Evolutionary conservation across 2,888 invertebrate species (phyloP).

Genomic region (Acronicta alni): DNA sequence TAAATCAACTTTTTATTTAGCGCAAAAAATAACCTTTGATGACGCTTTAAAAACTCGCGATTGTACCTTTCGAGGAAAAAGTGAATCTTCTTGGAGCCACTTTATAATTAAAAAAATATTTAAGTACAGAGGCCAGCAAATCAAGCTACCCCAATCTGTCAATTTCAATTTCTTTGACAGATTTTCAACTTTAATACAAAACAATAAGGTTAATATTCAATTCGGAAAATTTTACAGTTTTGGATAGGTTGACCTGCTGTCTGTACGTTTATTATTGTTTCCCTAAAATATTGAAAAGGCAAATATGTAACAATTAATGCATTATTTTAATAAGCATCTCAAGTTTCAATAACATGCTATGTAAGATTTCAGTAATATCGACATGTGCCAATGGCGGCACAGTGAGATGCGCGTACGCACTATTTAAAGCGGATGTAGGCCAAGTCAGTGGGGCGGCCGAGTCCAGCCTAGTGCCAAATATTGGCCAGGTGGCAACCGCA

Average conservation of each 20-base stretch:
- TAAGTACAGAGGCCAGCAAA: too few species aligned
- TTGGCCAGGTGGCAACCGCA: slow-evolving; percentile 70
- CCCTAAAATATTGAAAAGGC: not conserved
- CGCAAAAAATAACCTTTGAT: slow-evolving; percentile 1
- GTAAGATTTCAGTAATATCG: slow-evolving; percentile 59
- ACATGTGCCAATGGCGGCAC: slow-evolving; percentile 64
- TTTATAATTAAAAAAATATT: too few species aligned
- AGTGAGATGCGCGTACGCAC: slow-evolving; percentile 66
- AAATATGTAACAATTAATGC: not conserved
- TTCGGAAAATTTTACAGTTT: too few species aligned
- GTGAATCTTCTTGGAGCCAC: too few species aligned
- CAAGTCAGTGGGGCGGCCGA: slow-evolving; percentile 77
- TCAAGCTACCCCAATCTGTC: too few species aligned
- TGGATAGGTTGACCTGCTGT: too few species aligned
- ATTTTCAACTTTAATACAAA: too few species aligned
- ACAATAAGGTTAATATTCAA: too few species aligned
- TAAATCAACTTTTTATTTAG: slow-evolving; percentile 11
- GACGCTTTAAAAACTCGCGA: slow-evolving; percentile 6
- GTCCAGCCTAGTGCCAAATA: slow-evolving; percentile 64
- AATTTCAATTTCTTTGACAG: too few species aligned
- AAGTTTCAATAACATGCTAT: slow-evolving; percentile 51
- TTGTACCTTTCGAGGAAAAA: not conserved
- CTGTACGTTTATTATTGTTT: not conserved
- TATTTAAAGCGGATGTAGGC: slow-evolving; percentile 75
- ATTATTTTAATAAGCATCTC: slow-evolving; percentile 33